Conservation (phyloP, 2,888 invertebrate genomes). For the Cinara cedri region DNA sequence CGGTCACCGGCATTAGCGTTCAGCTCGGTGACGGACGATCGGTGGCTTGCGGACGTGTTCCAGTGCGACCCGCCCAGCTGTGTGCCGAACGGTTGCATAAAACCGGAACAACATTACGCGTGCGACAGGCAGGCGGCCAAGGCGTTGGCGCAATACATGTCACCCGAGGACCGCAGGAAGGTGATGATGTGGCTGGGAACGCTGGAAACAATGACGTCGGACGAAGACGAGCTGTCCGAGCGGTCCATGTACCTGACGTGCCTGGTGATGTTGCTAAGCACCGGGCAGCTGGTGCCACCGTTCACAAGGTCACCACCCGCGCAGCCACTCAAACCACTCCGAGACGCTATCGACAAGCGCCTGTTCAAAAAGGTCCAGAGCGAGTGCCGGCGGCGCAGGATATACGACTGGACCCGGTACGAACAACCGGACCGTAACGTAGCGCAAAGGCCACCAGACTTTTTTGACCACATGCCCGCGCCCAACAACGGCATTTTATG, state of each 20-base stretch:
- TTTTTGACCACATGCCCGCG: slow-evolving; percentile 8
- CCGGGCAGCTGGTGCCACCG: slow-evolving; percentile 28
- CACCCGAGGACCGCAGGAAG: slow-evolving; percentile 32
- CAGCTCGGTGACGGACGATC: slow-evolving; percentile 14
- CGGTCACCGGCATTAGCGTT: too few relatives aligned
- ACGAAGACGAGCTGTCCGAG: slow-evolving; percentile 36
- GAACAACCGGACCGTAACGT: slow-evolving; percentile 3
- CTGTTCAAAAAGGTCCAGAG: slow-evolving; percentile 13
- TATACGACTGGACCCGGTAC: background rate
- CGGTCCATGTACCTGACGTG: slow-evolving; percentile 36
- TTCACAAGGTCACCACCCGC: slow-evolving; percentile 18
- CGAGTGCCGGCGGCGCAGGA: slow-evolving; percentile 29
- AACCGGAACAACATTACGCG: slow-evolving; percentile 36
- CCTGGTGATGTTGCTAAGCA: slow-evolving; percentile 27
- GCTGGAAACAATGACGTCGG: slow-evolving; percentile 9
- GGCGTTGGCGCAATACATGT: slow-evolving; percentile 22
- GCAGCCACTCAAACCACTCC: background rate
- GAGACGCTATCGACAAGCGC: slow-evolving; percentile 14
- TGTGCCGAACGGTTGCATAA: slow-evolving; percentile 33
- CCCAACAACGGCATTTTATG: slow-evolving; percentile 16
- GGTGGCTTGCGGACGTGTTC: background rate
- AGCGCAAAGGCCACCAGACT: slow-evolving; percentile 6
- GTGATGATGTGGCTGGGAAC: slow-evolving; percentile 26
- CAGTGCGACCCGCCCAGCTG: slow-evolving; percentile 25
- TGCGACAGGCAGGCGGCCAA: slow-evolving; percentile 41